Evolutionary conservation across 2,797 vertebrate species (phyloP).

Genomic region (Takifugu ocellatus): DNA sequence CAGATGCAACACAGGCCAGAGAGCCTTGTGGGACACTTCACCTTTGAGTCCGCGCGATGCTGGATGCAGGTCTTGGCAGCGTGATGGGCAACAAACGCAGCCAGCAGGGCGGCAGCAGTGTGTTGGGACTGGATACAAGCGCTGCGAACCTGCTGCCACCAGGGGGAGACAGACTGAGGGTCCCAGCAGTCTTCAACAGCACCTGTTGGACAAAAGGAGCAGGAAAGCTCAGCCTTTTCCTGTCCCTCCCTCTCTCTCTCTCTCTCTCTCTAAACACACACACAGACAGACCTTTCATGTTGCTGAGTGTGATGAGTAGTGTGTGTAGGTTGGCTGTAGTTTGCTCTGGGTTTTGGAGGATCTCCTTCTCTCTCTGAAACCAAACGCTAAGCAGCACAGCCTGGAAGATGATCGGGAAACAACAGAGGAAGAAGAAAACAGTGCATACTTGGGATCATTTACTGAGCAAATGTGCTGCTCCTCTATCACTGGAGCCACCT

Average conservation of each 20-base stretch:
- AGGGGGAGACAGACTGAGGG: slow-evolving; percentile 89
- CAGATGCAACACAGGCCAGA: no score
- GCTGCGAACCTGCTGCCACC: slow-evolving; percentile 94
- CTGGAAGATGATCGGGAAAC: slow-evolving; percentile 20
- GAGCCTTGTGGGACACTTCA: slow-evolving; percentile 27
- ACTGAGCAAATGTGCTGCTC: no score
- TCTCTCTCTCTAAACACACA: background rate
- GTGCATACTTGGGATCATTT: no score
- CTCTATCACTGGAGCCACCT: no score
- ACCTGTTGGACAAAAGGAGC: slow-evolving; percentile 64
- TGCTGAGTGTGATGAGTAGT: slow-evolving; percentile 83
- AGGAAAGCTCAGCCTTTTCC: background rate
- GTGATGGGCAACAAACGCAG: slow-evolving; percentile 83
- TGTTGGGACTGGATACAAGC: slow-evolving; percentile 87
- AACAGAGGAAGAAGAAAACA: background rate
- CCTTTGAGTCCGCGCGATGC: slow-evolving; percentile 80
- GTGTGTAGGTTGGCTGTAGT: slow-evolving; percentile 79
- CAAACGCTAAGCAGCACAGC: slow-evolving; percentile 86
- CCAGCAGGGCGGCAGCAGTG: slow-evolving; percentile 84
- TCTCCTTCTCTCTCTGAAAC: slow-evolving; percentile 88
- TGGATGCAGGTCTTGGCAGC: slow-evolving; percentile 81
- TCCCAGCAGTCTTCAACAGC: slow-evolving; percentile 92
- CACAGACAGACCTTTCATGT: slow-evolving; percentile 85
- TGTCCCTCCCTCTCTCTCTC: no score
- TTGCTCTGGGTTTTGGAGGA: slow-evolving; percentile 79